Evolutionary conservation across 2,888 invertebrate genomes (phyloP), one percentile per base, ranked within the genome.

Genomic region (Copidosoma aretas): DNA sequence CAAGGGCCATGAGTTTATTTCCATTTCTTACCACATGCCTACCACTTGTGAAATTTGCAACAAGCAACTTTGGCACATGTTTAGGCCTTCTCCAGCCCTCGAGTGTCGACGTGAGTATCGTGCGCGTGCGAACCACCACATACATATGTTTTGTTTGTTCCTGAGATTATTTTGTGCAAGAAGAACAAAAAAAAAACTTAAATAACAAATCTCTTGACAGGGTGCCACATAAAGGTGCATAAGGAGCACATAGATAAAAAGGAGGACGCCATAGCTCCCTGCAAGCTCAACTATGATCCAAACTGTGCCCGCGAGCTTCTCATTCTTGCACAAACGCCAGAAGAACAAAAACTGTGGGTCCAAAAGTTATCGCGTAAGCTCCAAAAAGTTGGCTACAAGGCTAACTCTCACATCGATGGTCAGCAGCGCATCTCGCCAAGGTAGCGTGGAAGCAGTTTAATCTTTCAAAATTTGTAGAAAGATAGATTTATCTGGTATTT

Each of bases 41-140:
- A 97, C 98, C 15, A 93, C 94, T 76, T 99, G 98, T 87, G 98
- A 98, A 87, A 93, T 95, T 76, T 99, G 99, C 88, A 91, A 95
- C 74, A 96, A 95, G 81, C 97, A 97, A 78, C 89, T 98, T 77
- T 98, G 97, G 95, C 93, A 97, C 86, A 93, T 98, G 91, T 93
- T 99, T 86, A 92, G 97, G 80, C 98, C 98, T 75, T 98, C 98
- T 73, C 94, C 95, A 76, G 98, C 98, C 71, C 89, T 97, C 80
- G 98, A 98, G 87, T 99, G 99, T 86, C 90, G 95, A 88, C 90
- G 98, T 95, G 81, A 88, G 89, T 87, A 49, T 49, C 46, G 53
- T 22, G 24, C 39, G 56, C 62, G 52, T 57, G 62, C 17, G 17
- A 32, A 25, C 15, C 56, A 25, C 39, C 60, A 46, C 43, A 8